Conservation (phyloP, 2,888 invertebrate genomes). For the Xestia xanthographa region DNA sequence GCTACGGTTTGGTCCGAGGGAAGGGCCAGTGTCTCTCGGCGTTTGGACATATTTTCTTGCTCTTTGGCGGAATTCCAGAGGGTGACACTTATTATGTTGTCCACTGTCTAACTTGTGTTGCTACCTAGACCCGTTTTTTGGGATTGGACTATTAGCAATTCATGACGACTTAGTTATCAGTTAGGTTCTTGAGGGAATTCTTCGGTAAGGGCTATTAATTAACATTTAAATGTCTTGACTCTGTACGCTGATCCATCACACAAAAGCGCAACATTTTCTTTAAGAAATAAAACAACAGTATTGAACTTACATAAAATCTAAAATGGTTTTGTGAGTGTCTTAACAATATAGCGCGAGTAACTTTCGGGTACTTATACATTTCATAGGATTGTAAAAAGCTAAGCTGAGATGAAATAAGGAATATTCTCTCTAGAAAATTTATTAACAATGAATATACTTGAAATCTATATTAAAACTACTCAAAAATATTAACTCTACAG, state of each 20-base stretch:
- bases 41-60: too few relatives aligned
- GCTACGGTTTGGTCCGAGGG: too few relatives aligned
- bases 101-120: too few relatives aligned
- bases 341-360: not conserved
- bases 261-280: not conserved
- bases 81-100: too few relatives aligned
- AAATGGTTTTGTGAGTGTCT: not conserved
- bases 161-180: not conserved
- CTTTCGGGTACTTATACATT: not conserved
- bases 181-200: not conserved
- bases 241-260: conserved; percentile 21
- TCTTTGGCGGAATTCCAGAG: too few relatives aligned
- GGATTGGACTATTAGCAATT: too few relatives aligned
- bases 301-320: not conserved
- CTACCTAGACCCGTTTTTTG: too few relatives aligned
- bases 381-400: not conserved
- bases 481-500: conserved; percentile 9
- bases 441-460: conserved; percentile 17
- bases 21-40: not conserved
- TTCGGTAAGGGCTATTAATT: not conserved
- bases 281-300: not conserved
- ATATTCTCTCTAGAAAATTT: conserved; percentile 3
- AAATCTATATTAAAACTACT: conserved; percentile 21
- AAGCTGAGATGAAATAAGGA: not conserved
- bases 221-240: not conserved